Conservation (phyloP, 2,113 vertebrate genomes). For the Chaenogobius annularis region DNA sequence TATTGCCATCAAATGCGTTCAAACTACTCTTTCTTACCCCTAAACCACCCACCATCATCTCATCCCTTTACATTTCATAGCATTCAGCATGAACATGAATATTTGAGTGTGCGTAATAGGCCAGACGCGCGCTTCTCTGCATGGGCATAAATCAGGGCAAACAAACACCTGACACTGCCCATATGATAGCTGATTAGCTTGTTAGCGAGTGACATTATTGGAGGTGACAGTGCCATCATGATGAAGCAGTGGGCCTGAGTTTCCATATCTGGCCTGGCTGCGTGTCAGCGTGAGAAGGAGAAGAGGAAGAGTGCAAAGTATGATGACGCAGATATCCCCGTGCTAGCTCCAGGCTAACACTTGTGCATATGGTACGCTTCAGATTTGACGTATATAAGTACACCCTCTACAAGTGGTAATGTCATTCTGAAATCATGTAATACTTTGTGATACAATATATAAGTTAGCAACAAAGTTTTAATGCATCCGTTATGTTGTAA, state of each 20-base stretch:
- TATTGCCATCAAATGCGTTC: neutral
- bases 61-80: neutral
- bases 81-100: neutral
- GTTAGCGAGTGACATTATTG: conserved; percentile 64
- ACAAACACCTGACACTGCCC: conserved; percentile 54
- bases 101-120: conserved; percentile 14
- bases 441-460: neutral
- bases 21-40: neutral
- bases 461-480: neutral
- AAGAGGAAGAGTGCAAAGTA: neutral
- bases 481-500: no score
- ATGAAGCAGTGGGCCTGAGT: conserved; percentile 33
- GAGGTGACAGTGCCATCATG: conserved; percentile 54
- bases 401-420: neutral
- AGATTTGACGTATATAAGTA: neutral
- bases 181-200: conserved; percentile 60
- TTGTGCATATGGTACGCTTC: neutral
- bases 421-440: neutral
- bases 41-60: neutral
- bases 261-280: conserved; percentile 30
- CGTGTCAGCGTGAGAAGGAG: conserved; percentile 10
- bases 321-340: neutral
- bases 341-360: neutral
- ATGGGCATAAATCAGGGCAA: conserved; percentile 47
- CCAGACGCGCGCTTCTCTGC: conserved; percentile 19